Evolutionary conservation across 2,113 vertebrate genomes (phyloP), one percentile per base, ranked within the genome.

Genomic region (Procavia capensis): DNA sequence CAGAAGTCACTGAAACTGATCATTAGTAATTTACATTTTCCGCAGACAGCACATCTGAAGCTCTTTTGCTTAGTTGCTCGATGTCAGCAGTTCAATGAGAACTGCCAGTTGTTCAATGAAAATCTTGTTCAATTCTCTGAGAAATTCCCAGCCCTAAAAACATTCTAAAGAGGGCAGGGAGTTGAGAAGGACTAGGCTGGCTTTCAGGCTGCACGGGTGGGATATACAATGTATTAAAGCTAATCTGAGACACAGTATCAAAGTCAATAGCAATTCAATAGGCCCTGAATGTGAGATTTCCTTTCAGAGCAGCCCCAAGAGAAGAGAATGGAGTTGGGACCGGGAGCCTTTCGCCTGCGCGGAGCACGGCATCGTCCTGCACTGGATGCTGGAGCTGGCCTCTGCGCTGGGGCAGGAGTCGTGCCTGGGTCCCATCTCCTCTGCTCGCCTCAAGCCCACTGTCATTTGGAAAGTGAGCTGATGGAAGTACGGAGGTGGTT

Each of bases 21-120:
- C 89, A 29, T 54, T 54, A 39, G 41, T 93, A 92, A 96, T 96
- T 97, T 95, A 96, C 72, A 90, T 72, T 94, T 91, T 90, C 85
- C 0, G 5, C 59, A 84, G 88, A 94, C 31, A 45, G 83, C 43
- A 47, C 45, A 91, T 96, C 88, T 88, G 88, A 96, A 79, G 34
- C 86, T 89, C 78, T 34, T 92, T 70, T 61, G 79, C 31, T 88
- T 86, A 36, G 79, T 87, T 66, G 47, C 76, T 94, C 85, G 87
- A 47, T 27, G 61, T 63, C 16, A 16, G 50, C 83, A 80, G 39
- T 78, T 72, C 93, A 91, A 0, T 88, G 92, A 92, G 92, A 86
- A 47, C 43, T 64, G 47, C 34, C 88, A 96, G 94, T 80, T 82
- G 72, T 90, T 97, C 78, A 64, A 5, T 70, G 88, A 95, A 92